Evolutionary conservation across 1,140 invertebrate species (phyloP), one percentile per base, ranked within the genome.

Genomic region (Hylaeus volcanicus): DNA sequence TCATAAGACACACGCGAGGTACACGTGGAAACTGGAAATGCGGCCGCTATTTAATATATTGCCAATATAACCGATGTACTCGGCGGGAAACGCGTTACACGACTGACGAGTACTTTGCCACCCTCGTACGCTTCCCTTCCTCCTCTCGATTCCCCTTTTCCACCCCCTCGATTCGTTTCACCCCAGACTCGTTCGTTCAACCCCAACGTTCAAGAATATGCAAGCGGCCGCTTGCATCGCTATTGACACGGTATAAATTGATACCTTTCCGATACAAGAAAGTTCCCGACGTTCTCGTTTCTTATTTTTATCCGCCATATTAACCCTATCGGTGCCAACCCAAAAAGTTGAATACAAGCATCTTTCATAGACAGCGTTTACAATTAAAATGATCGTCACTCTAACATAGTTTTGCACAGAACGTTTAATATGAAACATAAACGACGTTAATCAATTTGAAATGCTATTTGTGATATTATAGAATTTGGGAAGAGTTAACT

Each of bases 91-190:
- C 82, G 88, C 90, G 89, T 91, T 84, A 85, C 82, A 88, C 89
- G 83, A 91, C 90, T 90, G 89, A 83, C 86, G 87, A 86, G 63
- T 81, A 76, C 81, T 88, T 88, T 86, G 80, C 89, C 86, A 83
- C 89, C 89, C 90, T 90, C 87, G 68, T 75, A 80, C 81, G 76
- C 80, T 86, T 86, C 69, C 84, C 74, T 83, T 82, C 76, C 74
- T 26, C 82, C 41, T 81, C 74, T 83, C 83, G 26, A 26, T 26
- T 45, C 63, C 70, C 76, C 71, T 80, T 61, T 80, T 56, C 74
- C 61, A 68, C 86, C 79, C 82, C 75, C 53, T 81, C 78, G 74
- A 86, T 87, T 87, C 85, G 76, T 74, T 87, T 84, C 66, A 74
- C 85, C 73, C 64, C 73, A 73, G 74, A 79, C 58, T 51, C 65